phyloP scores from a whole-genome alignment of 2,113 vertebrate species.

The Castor canadensis region DNA sequence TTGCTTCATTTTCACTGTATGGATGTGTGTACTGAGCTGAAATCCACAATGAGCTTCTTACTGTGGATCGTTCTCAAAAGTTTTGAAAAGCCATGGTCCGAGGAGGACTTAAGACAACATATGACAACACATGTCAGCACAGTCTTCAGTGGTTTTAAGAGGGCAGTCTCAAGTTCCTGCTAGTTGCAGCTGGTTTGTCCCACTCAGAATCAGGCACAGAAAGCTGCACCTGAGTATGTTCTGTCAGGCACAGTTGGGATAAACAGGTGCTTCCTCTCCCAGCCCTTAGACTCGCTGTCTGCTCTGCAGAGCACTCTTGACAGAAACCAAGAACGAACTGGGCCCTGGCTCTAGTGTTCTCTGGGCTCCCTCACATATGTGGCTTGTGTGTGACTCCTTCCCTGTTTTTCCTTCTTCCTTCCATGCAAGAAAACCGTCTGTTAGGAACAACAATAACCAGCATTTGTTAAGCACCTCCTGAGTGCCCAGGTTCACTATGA shows the following conservation, averaged over 20 bases:
- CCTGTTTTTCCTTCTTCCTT: background rate
- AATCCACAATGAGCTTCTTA: background rate
- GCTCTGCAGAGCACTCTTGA: background rate
- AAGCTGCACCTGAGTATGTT: too few relatives aligned
- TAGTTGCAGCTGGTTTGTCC: background rate
- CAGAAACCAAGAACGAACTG: background rate
- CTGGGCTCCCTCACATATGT: too few relatives aligned
- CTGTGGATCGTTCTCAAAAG: background rate
- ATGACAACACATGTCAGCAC: too few relatives aligned
- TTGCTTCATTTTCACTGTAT: background rate
- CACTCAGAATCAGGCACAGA: background rate
- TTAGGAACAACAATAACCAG: background rate
- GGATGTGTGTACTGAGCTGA: background rate
- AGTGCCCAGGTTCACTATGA: background rate
- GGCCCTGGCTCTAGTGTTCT: background rate
- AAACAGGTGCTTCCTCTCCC: background rate
- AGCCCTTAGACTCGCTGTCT: fast-evolving
- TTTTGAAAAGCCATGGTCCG: too few relatives aligned
- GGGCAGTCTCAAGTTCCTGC: background rate
- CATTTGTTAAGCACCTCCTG: background rate
- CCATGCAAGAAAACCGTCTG: background rate
- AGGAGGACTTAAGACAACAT: too few relatives aligned
- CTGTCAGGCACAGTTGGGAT: background rate
- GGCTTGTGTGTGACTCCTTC: background rate
- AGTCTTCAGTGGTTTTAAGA: background rate